Evolutionary conservation across 2,888 invertebrate genomes (phyloP).

Genomic region (Shargacucullia verbasci): DNA sequence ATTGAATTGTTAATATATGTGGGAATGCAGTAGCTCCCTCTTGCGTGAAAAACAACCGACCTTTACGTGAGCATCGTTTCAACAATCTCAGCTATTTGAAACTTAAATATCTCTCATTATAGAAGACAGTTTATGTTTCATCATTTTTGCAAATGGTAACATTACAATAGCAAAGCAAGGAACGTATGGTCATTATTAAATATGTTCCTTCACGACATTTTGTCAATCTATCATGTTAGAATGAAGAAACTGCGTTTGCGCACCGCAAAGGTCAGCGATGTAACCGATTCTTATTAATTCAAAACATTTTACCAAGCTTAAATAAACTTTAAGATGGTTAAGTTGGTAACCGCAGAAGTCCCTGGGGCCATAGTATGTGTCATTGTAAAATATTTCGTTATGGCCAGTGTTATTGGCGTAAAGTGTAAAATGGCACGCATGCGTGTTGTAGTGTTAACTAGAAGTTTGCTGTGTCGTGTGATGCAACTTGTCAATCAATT

Average conservation of each 20-base stretch:
- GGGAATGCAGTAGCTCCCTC: constrained; percentile 33
- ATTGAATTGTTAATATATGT: constrained; percentile 25
- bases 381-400: too few relatives aligned
- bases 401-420: not conserved
- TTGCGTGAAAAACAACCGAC: constrained; percentile 31
- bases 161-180: not conserved
- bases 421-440: constrained; percentile 3
- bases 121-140: not conserved
- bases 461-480: not conserved
- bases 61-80: constrained; percentile 22
- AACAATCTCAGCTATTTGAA: constrained; percentile 13
- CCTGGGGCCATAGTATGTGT: not conserved
- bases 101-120: not conserved
- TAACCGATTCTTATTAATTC: constrained; percentile 42
- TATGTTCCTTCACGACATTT: constrained; percentile 29
- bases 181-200: constrained; percentile 5
- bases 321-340: not conserved
- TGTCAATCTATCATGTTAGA: constrained; percentile 37
- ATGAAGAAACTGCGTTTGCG: constrained; percentile 46
- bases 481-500: constrained; percentile 14
- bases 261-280: constrained; percentile 52
- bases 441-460: constrained; percentile 1
- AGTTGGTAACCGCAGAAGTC: not conserved
- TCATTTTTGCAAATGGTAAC: not conserved
- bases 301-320: constrained; percentile 29